Base-by-base conservation (phyloP, 1,140 invertebrate species). In the Dinothrombium tinctorium region DNA sequence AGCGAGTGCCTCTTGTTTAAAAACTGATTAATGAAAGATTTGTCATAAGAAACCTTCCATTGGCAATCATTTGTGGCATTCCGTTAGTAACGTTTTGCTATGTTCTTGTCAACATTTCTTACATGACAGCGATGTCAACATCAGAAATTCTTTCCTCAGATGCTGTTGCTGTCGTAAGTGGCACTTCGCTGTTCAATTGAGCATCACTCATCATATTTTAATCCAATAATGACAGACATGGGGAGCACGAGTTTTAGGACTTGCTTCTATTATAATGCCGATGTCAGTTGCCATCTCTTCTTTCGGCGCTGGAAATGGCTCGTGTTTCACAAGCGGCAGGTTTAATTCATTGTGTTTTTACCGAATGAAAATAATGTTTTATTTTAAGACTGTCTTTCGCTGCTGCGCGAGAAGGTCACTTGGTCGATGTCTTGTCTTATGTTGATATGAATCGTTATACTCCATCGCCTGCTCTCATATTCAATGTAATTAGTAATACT, bases 91-190 rank as follows among this genome's bases (percentile, higher is more conserved):
- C 82, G 0, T 50, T 71, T 1, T 66, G 90, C 3, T 94, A 94
- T 54, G 72, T 87, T 5, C 66, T 81, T 41, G 80, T 87, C 66
- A 94, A 94, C 55, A 63, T 92, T 1, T 75, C 84, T 20, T 90
- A 94, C 56, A 79, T 92, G 67, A 73, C 84, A 1, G 83, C 75
- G 1, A 60, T 94, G 40, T 73, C 67, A 36, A 69, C 72, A 2
- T 59, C 68, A 0, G 83, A 90, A 56, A 76, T 94, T 63, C 62
- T 75, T 0, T 60, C 60, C 11, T 72, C 76, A 0, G 66, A 71
- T 22, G 86, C 86, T 0, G 86, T 92, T 0, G 87, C 84, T 15
- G 77, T 92, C 24, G 74, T 77, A 58, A 70, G 72, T 59, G 55
- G 59, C 9, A 15, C 26, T 20, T 41, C 3, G 12, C 11, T 15